Evolutionary conservation across 2,888 invertebrate species (phyloP).

Genomic region (Microctonus brassicae): DNA sequence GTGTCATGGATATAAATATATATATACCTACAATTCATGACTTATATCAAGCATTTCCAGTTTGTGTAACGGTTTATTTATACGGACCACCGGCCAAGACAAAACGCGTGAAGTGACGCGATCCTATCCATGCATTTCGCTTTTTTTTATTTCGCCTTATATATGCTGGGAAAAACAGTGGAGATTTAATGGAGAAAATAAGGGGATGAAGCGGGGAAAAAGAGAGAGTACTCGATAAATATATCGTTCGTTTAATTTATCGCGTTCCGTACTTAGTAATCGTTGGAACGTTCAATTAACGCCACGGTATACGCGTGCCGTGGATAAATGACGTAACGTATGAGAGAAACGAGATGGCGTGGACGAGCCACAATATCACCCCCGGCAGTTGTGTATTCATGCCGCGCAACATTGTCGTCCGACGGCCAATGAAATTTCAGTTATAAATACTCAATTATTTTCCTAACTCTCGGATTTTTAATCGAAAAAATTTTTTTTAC

Average conservation of each 20-base stretch:
- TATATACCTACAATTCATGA: neutral
- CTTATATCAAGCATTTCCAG: conserved; percentile 42
- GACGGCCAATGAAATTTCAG: conserved; percentile 34
- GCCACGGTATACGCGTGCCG: conserved; percentile 39
- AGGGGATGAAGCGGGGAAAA: neutral
- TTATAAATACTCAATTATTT: neutral
- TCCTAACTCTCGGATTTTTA: neutral
- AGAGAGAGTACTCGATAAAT: conserved; percentile 56
- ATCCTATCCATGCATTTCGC: conserved; percentile 31
- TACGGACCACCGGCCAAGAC: conserved; percentile 55
- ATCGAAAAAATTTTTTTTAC: neutral
- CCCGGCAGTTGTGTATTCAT: conserved; percentile 15
- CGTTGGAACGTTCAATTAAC: conserved; percentile 55
- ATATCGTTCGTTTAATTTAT: conserved; percentile 61
- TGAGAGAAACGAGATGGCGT: conserved; percentile 33
- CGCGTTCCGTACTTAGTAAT: conserved; percentile 55
- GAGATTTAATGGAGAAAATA: neutral
- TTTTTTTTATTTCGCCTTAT: conserved; percentile 24
- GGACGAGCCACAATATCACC: conserved; percentile 31
- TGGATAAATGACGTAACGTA: conserved; percentile 41
- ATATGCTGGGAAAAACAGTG: neutral
- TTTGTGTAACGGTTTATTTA: conserved; percentile 57
- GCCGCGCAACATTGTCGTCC: conserved; percentile 19
- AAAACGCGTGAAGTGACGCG: conserved; percentile 39
- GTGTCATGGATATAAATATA: neutral